These are phyloP conservation scores for Tryphoninae sp. DNA, from an alignment of 2,888 invertebrate genomes.

Conservation along the genomic window DNA sequence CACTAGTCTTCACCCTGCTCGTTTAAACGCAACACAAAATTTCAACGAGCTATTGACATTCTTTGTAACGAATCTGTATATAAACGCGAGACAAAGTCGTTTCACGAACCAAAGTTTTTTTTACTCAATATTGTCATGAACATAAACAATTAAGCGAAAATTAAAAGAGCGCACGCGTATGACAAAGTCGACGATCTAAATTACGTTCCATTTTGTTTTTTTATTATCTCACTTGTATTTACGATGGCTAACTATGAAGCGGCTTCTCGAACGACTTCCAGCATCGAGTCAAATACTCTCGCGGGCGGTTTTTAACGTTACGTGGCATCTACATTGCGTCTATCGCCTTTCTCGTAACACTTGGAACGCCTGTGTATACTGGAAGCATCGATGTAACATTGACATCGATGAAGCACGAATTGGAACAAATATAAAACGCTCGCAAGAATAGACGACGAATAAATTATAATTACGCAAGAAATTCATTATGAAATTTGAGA, in stretches of 20 bases:
- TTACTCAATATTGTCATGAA: too few species aligned
- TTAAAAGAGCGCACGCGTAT: slow-evolving; percentile 25
- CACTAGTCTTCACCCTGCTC: background rate
- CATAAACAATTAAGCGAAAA: background rate
- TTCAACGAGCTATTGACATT: slow-evolving; percentile 15
- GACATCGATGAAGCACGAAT: slow-evolving; percentile 33
- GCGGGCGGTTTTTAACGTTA: slow-evolving; percentile 14
- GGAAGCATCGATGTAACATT: slow-evolving; percentile 31
- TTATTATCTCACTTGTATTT: slow-evolving; percentile 39
- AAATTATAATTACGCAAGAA: slow-evolving; percentile 39
- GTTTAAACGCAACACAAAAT: slow-evolving; percentile 4
- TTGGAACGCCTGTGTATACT: slow-evolving; percentile 12
- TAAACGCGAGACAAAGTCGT: too few species aligned
- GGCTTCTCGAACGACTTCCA: slow-evolving; percentile 21
- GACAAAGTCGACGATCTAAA: slow-evolving; percentile 48
- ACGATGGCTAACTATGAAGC: slow-evolving; percentile 43
- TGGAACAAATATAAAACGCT: slow-evolving; percentile 21
- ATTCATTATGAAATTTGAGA: slow-evolving; percentile 36
- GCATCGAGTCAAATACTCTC: slow-evolving; percentile 3
- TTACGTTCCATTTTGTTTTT: slow-evolving; percentile 21
- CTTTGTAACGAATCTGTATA: background rate
- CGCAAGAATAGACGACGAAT: slow-evolving; percentile 50
- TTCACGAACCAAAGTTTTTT: too few species aligned
- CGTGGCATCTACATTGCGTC: slow-evolving; percentile 5
- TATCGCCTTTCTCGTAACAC: slow-evolving; percentile 1